Evolutionary conservation across 2,797 vertebrate species (phyloP).

Genomic region (Lophius americanus): DNA sequence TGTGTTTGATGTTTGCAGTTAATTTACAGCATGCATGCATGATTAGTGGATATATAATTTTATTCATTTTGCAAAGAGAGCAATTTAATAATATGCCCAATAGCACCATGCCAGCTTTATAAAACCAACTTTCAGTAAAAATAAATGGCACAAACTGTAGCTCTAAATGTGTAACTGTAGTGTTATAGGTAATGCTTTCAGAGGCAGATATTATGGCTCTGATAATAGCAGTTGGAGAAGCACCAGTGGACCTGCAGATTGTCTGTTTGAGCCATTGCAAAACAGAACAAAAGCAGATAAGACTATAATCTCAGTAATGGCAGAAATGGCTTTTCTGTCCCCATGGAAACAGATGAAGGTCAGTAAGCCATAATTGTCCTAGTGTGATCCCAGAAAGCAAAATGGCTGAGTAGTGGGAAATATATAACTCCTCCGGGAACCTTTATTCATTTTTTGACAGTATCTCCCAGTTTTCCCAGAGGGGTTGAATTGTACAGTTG

Average conservation of each 20-base stretch:
- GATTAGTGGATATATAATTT: conserved; percentile 1
- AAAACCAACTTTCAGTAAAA: conserved; percentile 18
- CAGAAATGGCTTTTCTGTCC: conserved; percentile 70
- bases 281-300: conserved; percentile 75
- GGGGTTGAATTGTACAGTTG: conserved; percentile 1
- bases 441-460: not conserved
- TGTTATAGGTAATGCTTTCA: conserved; percentile 23
- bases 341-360: conserved; percentile 74
- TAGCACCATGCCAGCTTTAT: not conserved
- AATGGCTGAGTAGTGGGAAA: conserved; percentile 29
- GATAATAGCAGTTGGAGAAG: conserved; percentile 42
- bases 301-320: conserved; percentile 74
- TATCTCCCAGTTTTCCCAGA: not conserved
- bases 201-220: conserved; percentile 35
- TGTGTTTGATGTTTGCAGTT: not conserved
- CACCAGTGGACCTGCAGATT: conserved; percentile 38
- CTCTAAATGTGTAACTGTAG: conserved; percentile 26
- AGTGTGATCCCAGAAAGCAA: conserved; percentile 42
- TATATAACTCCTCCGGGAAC: not conserved
- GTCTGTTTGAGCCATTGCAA: conserved; percentile 55
- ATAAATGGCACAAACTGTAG: conserved; percentile 8
- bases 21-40: not conserved
- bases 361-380: conserved; percentile 60
- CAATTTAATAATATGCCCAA: not conserved
- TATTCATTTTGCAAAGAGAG: not conserved